Evolutionary conservation across 2,797 vertebrate species (phyloP).

Genomic region (Malacoctenus gilli): DNA sequence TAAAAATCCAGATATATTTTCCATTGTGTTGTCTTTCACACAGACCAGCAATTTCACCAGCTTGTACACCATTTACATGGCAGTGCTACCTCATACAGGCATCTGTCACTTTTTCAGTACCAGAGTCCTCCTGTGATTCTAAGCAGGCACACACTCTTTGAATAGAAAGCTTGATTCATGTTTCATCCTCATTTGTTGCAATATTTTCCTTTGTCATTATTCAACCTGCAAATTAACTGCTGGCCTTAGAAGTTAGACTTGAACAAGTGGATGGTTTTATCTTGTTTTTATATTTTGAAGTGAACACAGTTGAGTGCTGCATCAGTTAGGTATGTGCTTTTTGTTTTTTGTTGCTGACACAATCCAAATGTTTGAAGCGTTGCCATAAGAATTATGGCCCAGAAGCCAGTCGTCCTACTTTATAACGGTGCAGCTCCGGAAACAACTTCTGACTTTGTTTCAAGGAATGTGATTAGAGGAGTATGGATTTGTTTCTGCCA

Average conservation of each 20-base stretch:
- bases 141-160: no score
- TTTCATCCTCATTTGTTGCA: no score
- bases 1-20: neutral
- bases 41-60: neutral
- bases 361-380: neutral
- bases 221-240: no score
- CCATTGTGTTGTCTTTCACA: neutral
- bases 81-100: neutral
- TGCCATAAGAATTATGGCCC: neutral
- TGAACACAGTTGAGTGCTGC: neutral
- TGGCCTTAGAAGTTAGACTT: no score
- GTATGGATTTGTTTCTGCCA: neutral
- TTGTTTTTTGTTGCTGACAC: neutral
- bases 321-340: no score
- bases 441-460: slow-evolving; percentile 6
- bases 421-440: neutral
- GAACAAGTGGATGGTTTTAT: neutral
- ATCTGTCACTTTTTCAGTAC: no score
- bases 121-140: no score
- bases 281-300: neutral
- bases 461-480: neutral
- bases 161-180: no score
- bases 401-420: neutral
- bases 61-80: neutral
- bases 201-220: no score